Percentiles rank a stretch among this genome's conserved stretches.
These are phyloP conservation scores for Oncopeltus fasciatus DNA, from an alignment of 1,140 invertebrate genomes.

Conservation along the genomic window DNA sequence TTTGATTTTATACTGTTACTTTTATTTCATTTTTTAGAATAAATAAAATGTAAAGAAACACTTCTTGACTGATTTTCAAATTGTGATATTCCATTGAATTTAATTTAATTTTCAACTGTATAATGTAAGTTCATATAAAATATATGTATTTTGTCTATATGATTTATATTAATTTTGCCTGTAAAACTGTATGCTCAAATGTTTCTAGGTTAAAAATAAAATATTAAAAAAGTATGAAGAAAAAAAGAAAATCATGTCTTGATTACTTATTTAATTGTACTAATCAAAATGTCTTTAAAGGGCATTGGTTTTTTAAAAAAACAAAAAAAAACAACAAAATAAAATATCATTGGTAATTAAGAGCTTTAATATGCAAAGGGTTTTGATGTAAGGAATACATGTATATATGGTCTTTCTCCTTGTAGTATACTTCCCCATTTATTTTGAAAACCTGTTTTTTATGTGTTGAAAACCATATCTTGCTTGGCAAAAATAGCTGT, in stretches of 20 bases:
- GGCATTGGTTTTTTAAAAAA: neutral
- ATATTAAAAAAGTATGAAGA: neutral
- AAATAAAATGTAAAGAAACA: too few relatives aligned
- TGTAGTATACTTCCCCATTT: conserved; percentile 11
- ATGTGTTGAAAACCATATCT: conserved; percentile 15
- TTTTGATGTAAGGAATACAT: conserved; percentile 15
- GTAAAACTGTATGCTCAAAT: neutral
- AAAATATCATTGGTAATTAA: conserved; percentile 18
- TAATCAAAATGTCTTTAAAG: neutral
- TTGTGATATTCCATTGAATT: neutral
- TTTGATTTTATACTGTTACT: too few relatives aligned
- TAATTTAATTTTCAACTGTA: neutral
- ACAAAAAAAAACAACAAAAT: neutral
- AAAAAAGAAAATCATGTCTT: neutral
- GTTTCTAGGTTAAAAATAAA: neutral
- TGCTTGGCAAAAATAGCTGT: conserved; percentile 15
- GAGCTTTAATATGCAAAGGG: conserved; percentile 17
- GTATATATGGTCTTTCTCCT: conserved; percentile 16
- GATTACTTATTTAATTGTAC: neutral
- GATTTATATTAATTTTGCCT: neutral
- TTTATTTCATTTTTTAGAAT: too few relatives aligned
- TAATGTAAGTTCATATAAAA: neutral
- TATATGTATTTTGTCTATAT: neutral
- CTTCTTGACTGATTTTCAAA: neutral
- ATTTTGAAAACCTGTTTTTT: neutral